Conservation (phyloP, 2,113 vertebrate species). For the Cryptomyrus ogoouensis region DNA sequence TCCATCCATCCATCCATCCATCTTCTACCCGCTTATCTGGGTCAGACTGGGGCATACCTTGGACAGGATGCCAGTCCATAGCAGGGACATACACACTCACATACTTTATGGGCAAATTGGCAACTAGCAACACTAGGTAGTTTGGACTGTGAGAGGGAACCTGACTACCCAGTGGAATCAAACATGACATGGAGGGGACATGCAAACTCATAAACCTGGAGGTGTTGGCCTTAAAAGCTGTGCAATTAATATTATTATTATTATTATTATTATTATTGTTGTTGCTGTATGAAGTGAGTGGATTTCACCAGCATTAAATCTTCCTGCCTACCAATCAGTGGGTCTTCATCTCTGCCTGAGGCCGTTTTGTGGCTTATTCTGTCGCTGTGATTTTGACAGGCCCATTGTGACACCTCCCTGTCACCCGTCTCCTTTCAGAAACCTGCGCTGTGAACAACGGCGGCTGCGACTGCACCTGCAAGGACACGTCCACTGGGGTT, state of each 20-base stretch:
- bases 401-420: neutral
- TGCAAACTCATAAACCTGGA: neutral
- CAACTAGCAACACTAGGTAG: neutral
- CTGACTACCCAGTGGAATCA: neutral
- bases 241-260: neutral
- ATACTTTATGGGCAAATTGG: neutral
- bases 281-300: neutral
- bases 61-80: neutral
- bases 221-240: neutral
- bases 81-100: neutral
- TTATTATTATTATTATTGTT: neutral
- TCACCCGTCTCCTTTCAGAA: conserved; percentile 62
- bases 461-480: conserved; percentile 93
- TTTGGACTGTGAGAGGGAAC: neutral
- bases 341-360: neutral
- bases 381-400: neutral
- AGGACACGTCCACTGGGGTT: conserved; percentile 92
- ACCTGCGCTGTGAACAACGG: conserved; percentile 94
- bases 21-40: neutral
- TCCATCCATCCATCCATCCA: neutral
- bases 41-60: neutral
- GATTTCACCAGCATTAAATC: neutral
- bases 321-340: neutral
- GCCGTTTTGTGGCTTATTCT: neutral
- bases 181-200: neutral